Base-by-base conservation (phyloP, 2,888 invertebrate species). In the Anthophora plumipes region DNA sequence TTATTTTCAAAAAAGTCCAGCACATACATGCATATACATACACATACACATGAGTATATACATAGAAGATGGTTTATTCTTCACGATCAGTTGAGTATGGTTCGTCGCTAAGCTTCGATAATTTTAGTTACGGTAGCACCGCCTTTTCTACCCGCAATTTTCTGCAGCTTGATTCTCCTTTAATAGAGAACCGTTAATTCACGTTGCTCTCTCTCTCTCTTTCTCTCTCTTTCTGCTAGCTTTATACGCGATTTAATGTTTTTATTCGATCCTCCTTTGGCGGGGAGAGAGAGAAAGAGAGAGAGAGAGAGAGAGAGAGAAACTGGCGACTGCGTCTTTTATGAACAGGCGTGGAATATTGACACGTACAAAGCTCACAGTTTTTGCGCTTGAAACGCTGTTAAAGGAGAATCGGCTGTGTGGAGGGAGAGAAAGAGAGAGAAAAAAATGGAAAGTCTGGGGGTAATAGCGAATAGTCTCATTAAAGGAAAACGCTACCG, bases 401-500 rank as follows among this genome's bases (percentile, higher is more conserved):
- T 14, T 0, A 46, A 46, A 9, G 20, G 52, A 5, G 57, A 1
- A 31, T 31, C 31, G 31, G 4, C 6, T 7, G 17, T 0, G n/a
- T 1, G 1, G 11, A 41, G n/a, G 8, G 41, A 12, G 14, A 31
- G 12, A 20, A 22, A 37, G 39, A 46, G 41, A 52, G 43, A n/a
- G n/a, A n/a, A n/a, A 50, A 61, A 59, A 39, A 22, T 20, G 31
- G 7, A 68, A 60, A 31, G 43, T 22, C 41, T 41, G 59, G 37
- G 43, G 52, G n/a, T 75, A 70, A 78, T 69, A 57, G 76, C 54
- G 73, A 86, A 86, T 80, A 54, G 70, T 76, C 69, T 70, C 69
- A 64, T 77, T 80, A 74, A 85, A 83, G 73, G 72, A 79, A 85
- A 78, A 64, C 54, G 80, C 73, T 55, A 71, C 60, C 31, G 71